phyloP scores from a whole-genome alignment of 2,888 invertebrate genomes.

The Leptarthrus brevirostris region DNA sequence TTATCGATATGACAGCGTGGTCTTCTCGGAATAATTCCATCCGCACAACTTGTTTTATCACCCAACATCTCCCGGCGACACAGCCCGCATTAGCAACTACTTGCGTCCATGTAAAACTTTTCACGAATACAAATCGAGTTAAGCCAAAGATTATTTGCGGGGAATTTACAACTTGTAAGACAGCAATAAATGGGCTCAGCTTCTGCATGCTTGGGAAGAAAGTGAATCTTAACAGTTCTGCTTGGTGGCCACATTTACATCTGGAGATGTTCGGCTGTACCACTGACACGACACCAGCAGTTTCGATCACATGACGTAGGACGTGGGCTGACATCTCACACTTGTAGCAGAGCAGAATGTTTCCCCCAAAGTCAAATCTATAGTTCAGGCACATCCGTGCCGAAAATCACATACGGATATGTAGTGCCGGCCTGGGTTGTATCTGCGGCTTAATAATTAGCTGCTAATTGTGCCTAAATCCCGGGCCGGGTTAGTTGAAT shows the following conservation, averaged over 20 bases:
- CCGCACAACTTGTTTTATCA: constrained; percentile 31
- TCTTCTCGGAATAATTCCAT: constrained; percentile 11
- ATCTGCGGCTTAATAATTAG: constrained; percentile 36
- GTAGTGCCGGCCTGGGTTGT: neutral
- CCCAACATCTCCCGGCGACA: constrained; percentile 20
- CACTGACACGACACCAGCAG: neutral
- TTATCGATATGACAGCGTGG: neutral
- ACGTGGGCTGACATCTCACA: neutral
- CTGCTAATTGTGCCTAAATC: constrained; percentile 20
- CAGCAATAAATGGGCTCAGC: constrained; percentile 30
- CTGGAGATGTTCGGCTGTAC: neutral
- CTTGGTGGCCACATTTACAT: neutral
- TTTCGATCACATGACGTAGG: neutral
- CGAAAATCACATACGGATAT: constrained; percentile 9
- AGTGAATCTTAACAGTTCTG: constrained; percentile 33
- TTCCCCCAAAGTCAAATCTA: neutral
- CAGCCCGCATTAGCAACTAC: constrained; percentile 29
- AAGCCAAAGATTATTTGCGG: constrained; percentile 50
- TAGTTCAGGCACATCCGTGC: constrained; percentile 11
- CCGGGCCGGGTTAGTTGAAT: neutral
- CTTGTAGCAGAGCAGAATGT: too few relatives aligned
- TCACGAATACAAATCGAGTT: constrained; percentile 42
- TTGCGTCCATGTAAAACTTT: constrained; percentile 28
- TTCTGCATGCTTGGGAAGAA: constrained; percentile 40
- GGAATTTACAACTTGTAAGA: constrained; percentile 49